Base-by-base conservation (phyloP, 2,797 vertebrate genomes). In the Oophaga sylvatica region DNA sequence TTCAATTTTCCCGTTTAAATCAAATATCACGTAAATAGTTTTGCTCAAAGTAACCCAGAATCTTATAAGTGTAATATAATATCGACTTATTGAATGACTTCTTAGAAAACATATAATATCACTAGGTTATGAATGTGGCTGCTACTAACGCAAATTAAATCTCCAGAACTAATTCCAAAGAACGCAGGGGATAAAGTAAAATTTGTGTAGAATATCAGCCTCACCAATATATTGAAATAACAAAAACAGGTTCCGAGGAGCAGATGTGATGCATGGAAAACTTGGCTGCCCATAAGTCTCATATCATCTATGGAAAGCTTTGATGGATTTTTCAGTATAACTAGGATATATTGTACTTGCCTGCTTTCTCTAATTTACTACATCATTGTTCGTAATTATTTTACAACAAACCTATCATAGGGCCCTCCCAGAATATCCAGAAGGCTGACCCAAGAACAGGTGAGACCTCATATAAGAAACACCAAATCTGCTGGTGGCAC, bases 41-140 rank as follows among this genome's bases (percentile, higher is more conserved):
- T 53, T 53, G 48, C 20, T 53, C 45, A 75, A 75, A 41, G 71
- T 75, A 75, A 75, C 71, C 71, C 53, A 48, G 41, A 75, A 75
- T 75, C 41, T n/a, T 75, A 75, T 75, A 53, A 75, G 48, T 75
- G 20, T 53, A 75, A 75, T 75, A n/a, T 75, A 79, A 79, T 79
- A 53, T 60, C 11, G 56, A 59, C 53, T 79, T 60, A 57, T 59
- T 57, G 57, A 79, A 79, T 79, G 59, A 79, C 57, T 31, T 79
- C 35, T 81, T 53, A 15, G 79, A 67, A 80, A 62, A 63, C 48
- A 81, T 68, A 81, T 68, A 81, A 57, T 75, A 48, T 75, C 19
- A 53, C 71, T 13, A n/a, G 71, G 71, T 48, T 20, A 53, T 20
- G 20, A 12, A 75, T 48, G 41, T 10, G 3, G 71, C 71, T n/a